These are phyloP conservation scores for Steinernema hermaphroditum DNA, from an alignment of 2,888 invertebrate genomes.

Conservation along the genomic window DNA sequence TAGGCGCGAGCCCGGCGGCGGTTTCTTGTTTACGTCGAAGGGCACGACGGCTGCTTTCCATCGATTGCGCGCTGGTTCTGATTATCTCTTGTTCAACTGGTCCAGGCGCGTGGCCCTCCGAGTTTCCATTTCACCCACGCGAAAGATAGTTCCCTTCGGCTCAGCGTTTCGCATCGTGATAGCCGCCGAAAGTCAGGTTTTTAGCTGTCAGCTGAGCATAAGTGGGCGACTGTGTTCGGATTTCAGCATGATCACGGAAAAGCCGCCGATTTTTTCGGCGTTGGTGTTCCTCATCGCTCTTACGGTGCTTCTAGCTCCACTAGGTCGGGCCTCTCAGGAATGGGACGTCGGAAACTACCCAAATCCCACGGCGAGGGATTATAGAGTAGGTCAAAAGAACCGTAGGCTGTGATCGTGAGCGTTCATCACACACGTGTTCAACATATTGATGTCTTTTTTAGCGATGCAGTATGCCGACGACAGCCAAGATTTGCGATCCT, in stretches of 20 bases:
- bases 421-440: no score
- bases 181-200: no score
- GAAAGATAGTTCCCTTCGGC: no score
- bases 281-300: neutral
- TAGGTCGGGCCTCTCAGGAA: constrained; percentile 33
- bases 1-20: neutral
- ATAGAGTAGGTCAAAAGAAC: constrained; percentile 11
- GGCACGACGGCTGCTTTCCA: neutral
- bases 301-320: neutral
- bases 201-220: no score
- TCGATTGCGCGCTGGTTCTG: constrained; percentile 7
- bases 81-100: neutral
- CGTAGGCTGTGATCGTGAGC: no score
- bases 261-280: constrained; percentile 9
- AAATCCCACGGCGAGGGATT: constrained; percentile 53
- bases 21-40: constrained; percentile 17
- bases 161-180: no score
- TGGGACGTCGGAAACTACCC: constrained; percentile 61
- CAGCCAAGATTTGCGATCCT: constrained; percentile 61
- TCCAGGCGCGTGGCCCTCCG: neutral
- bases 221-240: no score
- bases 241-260: constrained; percentile 13
- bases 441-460: no score
- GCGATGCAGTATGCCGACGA: constrained; percentile 45
- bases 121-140: neutral